These are phyloP conservation scores for Bombus waltoni DNA, from an alignment of 1,140 invertebrate genomes.

Conservation along the genomic window DNA sequence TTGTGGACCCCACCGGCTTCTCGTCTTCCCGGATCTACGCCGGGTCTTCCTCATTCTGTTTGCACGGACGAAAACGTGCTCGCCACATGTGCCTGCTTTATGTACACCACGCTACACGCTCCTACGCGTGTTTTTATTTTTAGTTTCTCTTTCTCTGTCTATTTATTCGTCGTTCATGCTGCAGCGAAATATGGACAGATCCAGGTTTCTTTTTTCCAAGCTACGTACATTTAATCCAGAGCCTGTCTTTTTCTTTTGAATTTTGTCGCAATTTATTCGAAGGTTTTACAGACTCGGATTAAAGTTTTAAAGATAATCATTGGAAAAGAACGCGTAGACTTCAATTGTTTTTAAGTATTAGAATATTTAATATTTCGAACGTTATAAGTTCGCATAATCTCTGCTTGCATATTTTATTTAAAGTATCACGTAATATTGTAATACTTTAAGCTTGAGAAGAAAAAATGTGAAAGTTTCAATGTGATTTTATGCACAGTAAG, in stretches of 20 bases:
- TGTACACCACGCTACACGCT: not conserved
- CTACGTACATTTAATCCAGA: not conserved
- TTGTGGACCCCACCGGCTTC: slow-evolving; percentile 50
- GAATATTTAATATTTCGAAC: too few species aligned
- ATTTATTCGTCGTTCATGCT: not conserved
- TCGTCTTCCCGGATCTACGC: slow-evolving; percentile 51
- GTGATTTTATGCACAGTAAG: too few species aligned
- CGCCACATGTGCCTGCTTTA: slow-evolving; percentile 7
- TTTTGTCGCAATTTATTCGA: not conserved
- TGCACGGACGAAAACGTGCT: slow-evolving; percentile 42
- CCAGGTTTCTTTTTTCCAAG: not conserved
- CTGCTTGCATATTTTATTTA: too few species aligned
- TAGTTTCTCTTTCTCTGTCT: not conserved
- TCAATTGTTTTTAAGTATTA: too few species aligned
- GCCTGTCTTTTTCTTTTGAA: not conserved
- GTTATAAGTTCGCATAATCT: too few species aligned
- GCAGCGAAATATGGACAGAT: not conserved
- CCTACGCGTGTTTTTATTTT: not conserved
- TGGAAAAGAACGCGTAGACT: too few species aligned
- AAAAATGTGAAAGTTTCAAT: too few species aligned
- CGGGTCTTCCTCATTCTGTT: slow-evolving; percentile 55
- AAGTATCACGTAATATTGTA: too few species aligned
- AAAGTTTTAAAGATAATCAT: too few species aligned
- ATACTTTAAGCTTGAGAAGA: too few species aligned
- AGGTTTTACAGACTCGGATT: not conserved